phyloP scores from a whole-genome alignment of 2,113 vertebrate genomes.

The Lepus americanus region DNA sequence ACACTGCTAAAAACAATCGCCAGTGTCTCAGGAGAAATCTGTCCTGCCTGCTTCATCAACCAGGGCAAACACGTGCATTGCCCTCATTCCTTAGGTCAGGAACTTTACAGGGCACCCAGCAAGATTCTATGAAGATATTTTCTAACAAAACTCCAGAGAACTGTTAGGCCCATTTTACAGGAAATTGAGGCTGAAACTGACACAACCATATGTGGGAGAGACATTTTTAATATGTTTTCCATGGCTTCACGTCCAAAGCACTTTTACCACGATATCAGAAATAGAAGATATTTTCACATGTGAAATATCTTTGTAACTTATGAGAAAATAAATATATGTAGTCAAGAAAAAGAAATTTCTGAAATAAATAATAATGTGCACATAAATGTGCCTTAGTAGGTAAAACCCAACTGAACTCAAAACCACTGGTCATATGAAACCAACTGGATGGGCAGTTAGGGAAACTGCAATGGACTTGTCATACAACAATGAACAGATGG shows the following conservation, averaged over 20 bases:
- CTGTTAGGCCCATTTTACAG: neutral
- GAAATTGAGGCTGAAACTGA: neutral
- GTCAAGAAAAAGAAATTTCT: neutral
- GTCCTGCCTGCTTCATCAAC: neutral
- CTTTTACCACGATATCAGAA: neutral
- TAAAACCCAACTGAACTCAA: neutral
- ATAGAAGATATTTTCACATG: neutral
- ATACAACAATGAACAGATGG: neutral
- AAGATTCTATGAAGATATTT: neutral
- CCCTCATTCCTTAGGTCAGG: neutral
- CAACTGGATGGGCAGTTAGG: neutral
- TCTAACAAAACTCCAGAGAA: neutral
- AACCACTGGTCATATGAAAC: neutral
- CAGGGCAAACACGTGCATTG: neutral
- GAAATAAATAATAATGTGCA: neutral
- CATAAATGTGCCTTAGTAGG: neutral
- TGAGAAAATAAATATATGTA: neutral
- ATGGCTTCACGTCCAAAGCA: neutral
- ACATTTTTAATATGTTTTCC: neutral
- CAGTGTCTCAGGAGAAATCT: constrained; percentile 38
- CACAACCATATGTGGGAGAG: no score
- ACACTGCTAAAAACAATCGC: neutral
- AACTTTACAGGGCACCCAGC: neutral
- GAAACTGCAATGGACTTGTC: neutral
- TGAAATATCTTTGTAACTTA: neutral